Percentiles rank a stretch among this genome's conserved stretches.
These are phyloP conservation scores for Balearica regulorum DNA, from an alignment of 2,797 vertebrate genomes.

Conservation along the genomic window DNA sequence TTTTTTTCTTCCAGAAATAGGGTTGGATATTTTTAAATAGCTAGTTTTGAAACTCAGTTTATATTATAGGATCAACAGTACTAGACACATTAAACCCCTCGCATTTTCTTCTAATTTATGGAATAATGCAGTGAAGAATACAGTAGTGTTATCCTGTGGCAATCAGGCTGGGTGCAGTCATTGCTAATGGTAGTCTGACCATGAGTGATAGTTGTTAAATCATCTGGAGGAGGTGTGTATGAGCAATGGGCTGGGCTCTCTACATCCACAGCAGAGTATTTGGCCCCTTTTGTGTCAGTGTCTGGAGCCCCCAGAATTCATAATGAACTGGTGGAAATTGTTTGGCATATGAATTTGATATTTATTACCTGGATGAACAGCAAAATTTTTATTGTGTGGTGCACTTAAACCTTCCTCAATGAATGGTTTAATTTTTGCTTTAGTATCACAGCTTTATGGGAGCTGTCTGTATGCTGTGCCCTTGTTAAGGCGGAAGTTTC, in stretches of 20 bases:
- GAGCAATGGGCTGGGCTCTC: neutral
- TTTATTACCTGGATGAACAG: neutral
- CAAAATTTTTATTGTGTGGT: neutral
- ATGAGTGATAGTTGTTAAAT: neutral
- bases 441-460: too few species aligned
- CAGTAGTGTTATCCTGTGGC: neutral
- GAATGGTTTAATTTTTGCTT: neutral
- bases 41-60: neutral
- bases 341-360: neutral
- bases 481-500: neutral
- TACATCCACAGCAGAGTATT: accelerated
- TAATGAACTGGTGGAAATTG: neutral
- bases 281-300: accelerated
- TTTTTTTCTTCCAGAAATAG: neutral
- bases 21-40: neutral
- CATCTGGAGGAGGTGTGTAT: neutral
- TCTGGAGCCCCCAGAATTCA: neutral
- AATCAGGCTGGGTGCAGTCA: neutral
- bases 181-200: neutral
- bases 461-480: neutral
- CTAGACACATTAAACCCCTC: accelerated
- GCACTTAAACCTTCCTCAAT: neutral
- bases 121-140: neutral
- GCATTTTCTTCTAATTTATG: neutral
- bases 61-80: neutral